Percentiles rank a stretch among this genome's conserved stretches.
phyloP scores from a whole-genome alignment of 1,140 invertebrate species.

The Musca domestica region DNA sequence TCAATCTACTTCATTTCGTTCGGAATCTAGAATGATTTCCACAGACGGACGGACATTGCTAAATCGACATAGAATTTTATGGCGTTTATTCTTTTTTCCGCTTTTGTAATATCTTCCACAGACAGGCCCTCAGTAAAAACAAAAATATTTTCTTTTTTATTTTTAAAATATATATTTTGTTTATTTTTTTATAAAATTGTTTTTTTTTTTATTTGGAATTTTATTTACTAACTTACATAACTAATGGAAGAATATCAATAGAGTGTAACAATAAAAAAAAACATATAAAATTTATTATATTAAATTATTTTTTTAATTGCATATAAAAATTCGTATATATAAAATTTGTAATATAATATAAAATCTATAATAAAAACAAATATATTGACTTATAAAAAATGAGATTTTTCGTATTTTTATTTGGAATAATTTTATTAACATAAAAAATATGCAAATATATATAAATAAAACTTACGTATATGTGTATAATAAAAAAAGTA shows the following conservation, averaged over 20 bases:
- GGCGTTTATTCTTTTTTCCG: too few relatives aligned
- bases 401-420: not conserved
- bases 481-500: not conserved
- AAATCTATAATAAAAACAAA: conserved; percentile 6
- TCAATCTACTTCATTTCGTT: too few relatives aligned
- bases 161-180: not conserved
- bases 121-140: too few relatives aligned
- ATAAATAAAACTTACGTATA: not conserved
- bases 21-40: too few relatives aligned
- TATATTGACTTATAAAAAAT: conserved; percentile 12
- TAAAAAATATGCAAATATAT: too few relatives aligned
- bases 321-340: not conserved
- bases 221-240: not conserved
- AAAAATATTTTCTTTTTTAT: too few relatives aligned
- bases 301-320: not conserved
- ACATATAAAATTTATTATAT: not conserved
- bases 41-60: too few relatives aligned
- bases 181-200: conserved; percentile 6
- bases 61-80: too few relatives aligned
- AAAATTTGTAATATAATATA: too few relatives aligned
- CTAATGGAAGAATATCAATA: conserved; percentile 24
- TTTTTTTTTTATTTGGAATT: conserved; percentile 3
- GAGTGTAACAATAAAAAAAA: conserved; percentile 7
- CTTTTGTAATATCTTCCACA: too few relatives aligned
- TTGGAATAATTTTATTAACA: not conserved